Evolutionary conservation across 2,797 vertebrate species (phyloP).

Genomic region (Muscicapa comitata): DNA sequence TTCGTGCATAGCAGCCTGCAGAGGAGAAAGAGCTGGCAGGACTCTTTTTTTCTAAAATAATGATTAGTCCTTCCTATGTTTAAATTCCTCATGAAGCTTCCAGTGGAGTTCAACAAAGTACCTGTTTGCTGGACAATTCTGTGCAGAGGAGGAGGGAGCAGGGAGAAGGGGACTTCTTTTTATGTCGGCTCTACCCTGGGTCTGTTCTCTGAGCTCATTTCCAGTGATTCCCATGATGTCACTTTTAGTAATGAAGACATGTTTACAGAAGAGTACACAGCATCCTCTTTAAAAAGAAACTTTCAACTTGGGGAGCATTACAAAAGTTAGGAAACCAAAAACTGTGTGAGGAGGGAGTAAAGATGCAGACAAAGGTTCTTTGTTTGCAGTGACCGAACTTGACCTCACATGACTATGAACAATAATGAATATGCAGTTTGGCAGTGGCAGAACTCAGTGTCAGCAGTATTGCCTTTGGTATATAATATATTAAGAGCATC

Average conservation of each 20-base stretch:
- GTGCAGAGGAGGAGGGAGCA: not conserved
- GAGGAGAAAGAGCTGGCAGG: not conserved
- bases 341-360: not conserved
- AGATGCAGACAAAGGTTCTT: slow-evolving; percentile 35
- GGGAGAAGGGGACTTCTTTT: not conserved
- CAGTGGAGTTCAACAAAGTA: not conserved
- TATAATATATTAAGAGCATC: slow-evolving; percentile 1
- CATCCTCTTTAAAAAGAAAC: slow-evolving; percentile 46
- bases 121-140: slow-evolving; percentile 22
- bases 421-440: slow-evolving; percentile 42
- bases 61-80: not conserved
- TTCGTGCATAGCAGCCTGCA: not conserved
- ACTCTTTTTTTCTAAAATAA: not conserved
- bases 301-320: not conserved
- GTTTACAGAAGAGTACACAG: slow-evolving; percentile 43
- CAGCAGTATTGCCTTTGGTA: slow-evolving; percentile 14
- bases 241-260: not conserved
- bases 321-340: slow-evolving; percentile 48
- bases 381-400: slow-evolving; percentile 23
- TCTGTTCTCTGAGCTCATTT: not conserved
- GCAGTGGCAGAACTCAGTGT: not conserved
- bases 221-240: slow-evolving; percentile 56
- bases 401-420: slow-evolving; percentile 19
- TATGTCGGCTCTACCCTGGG: not conserved
- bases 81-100: slow-evolving; percentile 14